Percentiles rank a stretch among this genome's conserved stretches.
These are phyloP conservation scores for Platycheirus albimanus DNA, from an alignment of 2,888 invertebrate species.

Conservation along the genomic window DNA sequence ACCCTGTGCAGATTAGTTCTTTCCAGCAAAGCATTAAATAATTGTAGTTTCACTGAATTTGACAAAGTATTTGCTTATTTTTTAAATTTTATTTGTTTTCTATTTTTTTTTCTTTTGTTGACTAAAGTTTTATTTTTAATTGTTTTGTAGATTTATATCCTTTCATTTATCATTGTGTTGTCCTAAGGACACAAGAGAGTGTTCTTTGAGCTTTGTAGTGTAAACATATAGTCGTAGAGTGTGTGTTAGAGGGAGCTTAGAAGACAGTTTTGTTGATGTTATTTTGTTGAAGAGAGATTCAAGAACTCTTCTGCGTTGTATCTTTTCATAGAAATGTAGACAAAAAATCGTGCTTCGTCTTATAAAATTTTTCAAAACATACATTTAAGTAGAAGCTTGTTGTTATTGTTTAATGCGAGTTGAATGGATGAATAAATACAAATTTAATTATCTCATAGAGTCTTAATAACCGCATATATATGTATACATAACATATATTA, in stretches of 20 bases:
- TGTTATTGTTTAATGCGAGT: conserved; percentile 56
- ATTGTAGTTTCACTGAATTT: conserved; percentile 40
- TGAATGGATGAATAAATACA: conserved; percentile 22
- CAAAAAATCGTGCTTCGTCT: conserved; percentile 39
- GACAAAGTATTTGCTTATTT: conserved; percentile 36
- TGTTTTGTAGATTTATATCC: conserved; percentile 47
- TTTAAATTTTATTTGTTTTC: background rate
- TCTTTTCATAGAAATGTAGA: conserved; percentile 20
- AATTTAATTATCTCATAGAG: conserved; percentile 9
- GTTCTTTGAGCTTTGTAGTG: conserved; percentile 40
- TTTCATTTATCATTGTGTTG: conserved; percentile 1
- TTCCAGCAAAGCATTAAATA: background rate
- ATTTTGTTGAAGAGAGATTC: conserved; percentile 9
- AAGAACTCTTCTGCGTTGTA: conserved; percentile 12
- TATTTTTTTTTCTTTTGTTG: conserved; percentile 25
- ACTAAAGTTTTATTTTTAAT: conserved; percentile 31
- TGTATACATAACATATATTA: too few species aligned
- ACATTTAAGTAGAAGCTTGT: conserved; percentile 59
- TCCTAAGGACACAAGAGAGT: conserved; percentile 7
- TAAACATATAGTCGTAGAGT: conserved; percentile 1
- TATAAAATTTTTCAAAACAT: background rate
- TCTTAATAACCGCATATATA: background rate
- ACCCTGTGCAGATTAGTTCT: background rate
- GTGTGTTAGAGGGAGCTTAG: conserved; percentile 20
- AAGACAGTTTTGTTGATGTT: conserved; percentile 17